Evolutionary conservation across 2,113 vertebrate genomes (phyloP).

Genomic region (Chloropsis hardwickii): DNA sequence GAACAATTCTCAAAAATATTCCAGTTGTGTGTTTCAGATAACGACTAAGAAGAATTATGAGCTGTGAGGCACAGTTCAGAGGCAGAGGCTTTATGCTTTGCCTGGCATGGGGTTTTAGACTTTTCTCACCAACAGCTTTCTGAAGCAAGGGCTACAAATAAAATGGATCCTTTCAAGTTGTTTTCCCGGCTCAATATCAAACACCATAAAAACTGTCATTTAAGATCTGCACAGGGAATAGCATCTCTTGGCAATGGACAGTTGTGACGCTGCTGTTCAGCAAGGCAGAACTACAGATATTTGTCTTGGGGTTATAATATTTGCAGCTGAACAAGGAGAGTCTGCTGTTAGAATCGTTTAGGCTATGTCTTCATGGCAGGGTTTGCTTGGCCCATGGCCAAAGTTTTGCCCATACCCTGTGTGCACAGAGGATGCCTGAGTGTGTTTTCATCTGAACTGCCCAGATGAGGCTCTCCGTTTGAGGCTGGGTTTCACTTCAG

Average conservation of each 20-base stretch:
- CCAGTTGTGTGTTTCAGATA: background rate
- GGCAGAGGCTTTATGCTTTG: background rate
- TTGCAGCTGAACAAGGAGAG: background rate
- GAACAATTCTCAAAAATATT: background rate
- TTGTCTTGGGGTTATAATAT: constrained; percentile 31
- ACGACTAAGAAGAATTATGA: background rate
- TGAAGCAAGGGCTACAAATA: background rate
- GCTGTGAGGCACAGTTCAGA: background rate
- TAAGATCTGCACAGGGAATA: background rate
- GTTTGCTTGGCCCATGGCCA: background rate
- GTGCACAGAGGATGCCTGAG: background rate
- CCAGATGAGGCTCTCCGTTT: background rate
- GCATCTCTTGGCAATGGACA: background rate
- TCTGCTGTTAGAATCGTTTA: background rate
- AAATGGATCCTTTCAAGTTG: background rate
- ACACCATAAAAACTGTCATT: constrained; percentile 24
- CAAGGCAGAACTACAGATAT: constrained; percentile 5
- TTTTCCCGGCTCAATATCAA: background rate
- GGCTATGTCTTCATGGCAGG: background rate
- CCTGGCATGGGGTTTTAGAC: background rate
- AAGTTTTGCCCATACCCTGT: background rate
- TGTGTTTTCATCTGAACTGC: background rate
- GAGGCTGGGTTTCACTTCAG: background rate
- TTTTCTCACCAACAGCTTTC: background rate
- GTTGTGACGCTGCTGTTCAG: background rate